phyloP scores from a whole-genome alignment of 1,140 invertebrate species.

The Paralvinella palmiformis region DNA sequence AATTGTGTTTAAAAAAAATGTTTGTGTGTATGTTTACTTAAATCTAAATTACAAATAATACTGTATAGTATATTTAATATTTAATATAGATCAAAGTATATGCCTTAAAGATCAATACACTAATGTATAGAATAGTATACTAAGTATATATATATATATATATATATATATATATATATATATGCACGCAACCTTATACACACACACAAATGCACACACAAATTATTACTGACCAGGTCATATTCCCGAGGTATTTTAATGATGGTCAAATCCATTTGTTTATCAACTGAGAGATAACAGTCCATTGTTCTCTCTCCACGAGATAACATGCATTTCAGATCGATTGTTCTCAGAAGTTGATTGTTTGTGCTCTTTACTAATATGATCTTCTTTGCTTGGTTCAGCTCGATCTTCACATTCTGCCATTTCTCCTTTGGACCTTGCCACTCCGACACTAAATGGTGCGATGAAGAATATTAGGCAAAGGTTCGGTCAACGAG shows the following conservation, averaged over 20 bases:
- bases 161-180: slow-evolving; percentile 11
- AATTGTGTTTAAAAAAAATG: too few relatives aligned
- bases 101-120: too few relatives aligned
- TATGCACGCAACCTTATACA: slow-evolving; percentile 1
- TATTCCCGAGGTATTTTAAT: slow-evolving; percentile 15
- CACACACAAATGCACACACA: neutral
- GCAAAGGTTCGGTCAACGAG: neutral
- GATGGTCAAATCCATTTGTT: slow-evolving; percentile 16
- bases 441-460: slow-evolving; percentile 54
- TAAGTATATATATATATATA: slow-evolving; percentile 6
- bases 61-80: too few relatives aligned
- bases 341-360: slow-evolving; percentile 6
- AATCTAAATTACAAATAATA: too few relatives aligned
- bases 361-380: neutral
- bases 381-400: slow-evolving; percentile 13
- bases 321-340: neutral
- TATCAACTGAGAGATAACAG: slow-evolving; percentile 26
- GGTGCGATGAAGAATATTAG: too few relatives aligned
- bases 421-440: slow-evolving; percentile 33
- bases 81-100: too few relatives aligned
- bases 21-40: too few relatives aligned
- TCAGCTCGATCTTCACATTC: slow-evolving; percentile 7
- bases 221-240: slow-evolving; percentile 21
- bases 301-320: slow-evolving; percentile 17
- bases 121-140: too few relatives aligned